phyloP scores from a whole-genome alignment of 2,888 invertebrate genomes.

The Heliconius sara region DNA sequence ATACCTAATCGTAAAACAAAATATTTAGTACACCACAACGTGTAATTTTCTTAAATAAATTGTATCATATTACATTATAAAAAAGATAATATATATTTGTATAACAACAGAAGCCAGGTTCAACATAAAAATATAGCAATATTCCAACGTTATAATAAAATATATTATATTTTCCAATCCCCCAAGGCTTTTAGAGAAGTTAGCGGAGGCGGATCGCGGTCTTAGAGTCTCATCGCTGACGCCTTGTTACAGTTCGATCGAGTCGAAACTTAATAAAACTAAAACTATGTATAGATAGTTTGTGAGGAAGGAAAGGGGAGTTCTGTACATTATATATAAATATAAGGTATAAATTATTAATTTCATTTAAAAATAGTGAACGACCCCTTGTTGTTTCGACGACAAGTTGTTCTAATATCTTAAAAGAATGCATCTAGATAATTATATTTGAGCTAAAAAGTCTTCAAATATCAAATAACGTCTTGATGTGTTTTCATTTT shows the following conservation, averaged over 20 bases:
- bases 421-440: no score
- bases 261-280: slow-evolving; percentile 19
- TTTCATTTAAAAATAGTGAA: neutral
- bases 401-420: neutral
- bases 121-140: neutral
- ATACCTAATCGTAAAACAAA: no score
- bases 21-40: no score
- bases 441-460: no score
- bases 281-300: neutral
- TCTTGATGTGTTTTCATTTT: neutral
- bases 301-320: neutral
- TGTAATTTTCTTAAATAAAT: neutral
- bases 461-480: neutral
- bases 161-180: neutral
- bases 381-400: no score
- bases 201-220: neutral
- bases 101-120: neutral
- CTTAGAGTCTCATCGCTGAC: neutral
- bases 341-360: neutral
- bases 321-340: neutral
- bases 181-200: slow-evolving; percentile 6
- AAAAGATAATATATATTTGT: neutral
- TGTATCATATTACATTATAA: neutral
- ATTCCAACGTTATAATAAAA: slow-evolving; percentile 3
- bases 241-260: slow-evolving; percentile 23